A percentile compares a stretch with the other conserved stretches of the same genome.
Evolutionary conservation across 2,797 vertebrate species (phyloP).

Genomic region (Sebastolobus altivelis): DNA sequence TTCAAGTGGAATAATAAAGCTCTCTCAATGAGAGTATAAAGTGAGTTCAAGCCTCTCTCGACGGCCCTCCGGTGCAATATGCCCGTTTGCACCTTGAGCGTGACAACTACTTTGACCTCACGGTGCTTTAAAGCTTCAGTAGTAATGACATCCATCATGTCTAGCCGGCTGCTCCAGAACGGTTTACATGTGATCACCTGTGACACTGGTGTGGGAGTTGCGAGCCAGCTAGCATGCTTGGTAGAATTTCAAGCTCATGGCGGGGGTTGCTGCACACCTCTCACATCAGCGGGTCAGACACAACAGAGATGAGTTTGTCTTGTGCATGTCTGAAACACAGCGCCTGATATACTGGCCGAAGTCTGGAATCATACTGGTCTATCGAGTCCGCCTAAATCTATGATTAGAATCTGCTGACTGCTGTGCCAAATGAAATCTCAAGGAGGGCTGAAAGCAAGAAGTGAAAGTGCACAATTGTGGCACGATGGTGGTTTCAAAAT

Average conservation of each 20-base stretch:
- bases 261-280: background rate
- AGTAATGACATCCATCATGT: conserved; percentile 25
- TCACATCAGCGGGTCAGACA: background rate
- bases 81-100: conserved; percentile 61
- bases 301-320: background rate
- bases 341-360: background rate
- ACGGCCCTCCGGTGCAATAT: conserved; percentile 76
- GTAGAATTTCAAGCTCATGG: background rate
- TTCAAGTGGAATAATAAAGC: conserved; percentile 86
- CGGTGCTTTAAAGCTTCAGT: conserved; percentile 29
- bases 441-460: conserved; percentile 64
- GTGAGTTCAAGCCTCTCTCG: conserved; percentile 82
- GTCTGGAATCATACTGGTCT: background rate
- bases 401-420: conserved; percentile 4
- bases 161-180: conserved; percentile 12
- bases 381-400: background rate
- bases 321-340: background rate
- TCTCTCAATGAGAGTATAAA: conserved; percentile 79
- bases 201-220: background rate
- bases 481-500: conserved; percentile 63
- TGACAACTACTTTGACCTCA: conserved; percentile 67
- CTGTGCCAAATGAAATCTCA: conserved; percentile 30
- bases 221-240: too few species aligned
- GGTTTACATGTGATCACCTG: conserved; percentile 22
- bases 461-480: conserved; percentile 66